A percentile compares a stretch with the other conserved stretches of the same genome.
Conservation (phyloP, 2,797 vertebrate species). For the Trachurus trachurus region DNA sequence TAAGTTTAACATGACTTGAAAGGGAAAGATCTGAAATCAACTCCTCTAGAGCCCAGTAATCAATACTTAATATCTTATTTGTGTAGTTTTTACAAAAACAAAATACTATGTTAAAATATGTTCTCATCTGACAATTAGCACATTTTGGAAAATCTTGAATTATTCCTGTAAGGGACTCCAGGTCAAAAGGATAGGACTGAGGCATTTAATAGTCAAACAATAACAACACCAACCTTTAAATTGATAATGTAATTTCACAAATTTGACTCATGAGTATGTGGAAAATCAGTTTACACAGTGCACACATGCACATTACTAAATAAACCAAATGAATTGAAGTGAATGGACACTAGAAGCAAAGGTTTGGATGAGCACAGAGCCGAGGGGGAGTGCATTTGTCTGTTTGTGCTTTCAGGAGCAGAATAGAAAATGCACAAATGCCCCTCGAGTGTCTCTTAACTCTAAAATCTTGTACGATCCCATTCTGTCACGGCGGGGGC, state of each 20-base stretch:
- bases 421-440: constrained; percentile 43
- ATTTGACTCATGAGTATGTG: too few relatives aligned
- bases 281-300: neutral
- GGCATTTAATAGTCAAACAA: too few relatives aligned
- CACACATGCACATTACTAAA: constrained; percentile 1
- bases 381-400: constrained; percentile 10
- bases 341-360: neutral
- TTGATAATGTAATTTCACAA: neutral
- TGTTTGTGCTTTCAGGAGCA: constrained; percentile 29
- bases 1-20: too few relatives aligned
- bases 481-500: constrained; percentile 32
- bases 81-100: too few relatives aligned
- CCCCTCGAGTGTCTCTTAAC: constrained; percentile 32
- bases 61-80: too few relatives aligned
- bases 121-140: neutral
- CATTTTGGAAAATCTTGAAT: neutral
- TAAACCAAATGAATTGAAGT: constrained; percentile 18
- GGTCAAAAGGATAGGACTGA: too few relatives aligned
- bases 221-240: neutral
- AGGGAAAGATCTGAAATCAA: too few relatives aligned
- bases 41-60: too few relatives aligned
- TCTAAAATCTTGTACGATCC: constrained; percentile 29
- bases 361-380: constrained; percentile 6
- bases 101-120: neutral
- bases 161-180: neutral